A percentile compares a stretch with the other conserved stretches of the same genome.
Evolutionary conservation across 2,797 vertebrate genomes (phyloP).

Genomic region (Benthosema pterotum): DNA sequence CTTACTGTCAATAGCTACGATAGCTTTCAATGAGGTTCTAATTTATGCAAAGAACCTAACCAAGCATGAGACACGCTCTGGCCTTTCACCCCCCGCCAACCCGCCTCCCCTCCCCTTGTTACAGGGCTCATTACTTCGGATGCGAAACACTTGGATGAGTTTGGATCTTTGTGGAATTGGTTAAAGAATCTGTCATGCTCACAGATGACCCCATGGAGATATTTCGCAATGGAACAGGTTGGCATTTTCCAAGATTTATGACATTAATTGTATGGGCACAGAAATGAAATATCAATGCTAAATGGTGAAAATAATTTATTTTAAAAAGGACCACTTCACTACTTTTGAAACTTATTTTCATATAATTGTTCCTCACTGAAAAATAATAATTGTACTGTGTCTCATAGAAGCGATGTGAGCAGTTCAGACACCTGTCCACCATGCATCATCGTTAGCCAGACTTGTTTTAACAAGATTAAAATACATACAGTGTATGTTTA

Average conservation of each 20-base stretch:
- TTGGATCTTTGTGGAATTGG: constrained; percentile 32
- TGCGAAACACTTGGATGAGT: constrained; percentile 29
- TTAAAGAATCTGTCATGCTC: constrained; percentile 34
- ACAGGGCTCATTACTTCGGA: constrained; percentile 51
- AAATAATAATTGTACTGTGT: too few relatives aligned
- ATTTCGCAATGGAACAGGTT: constrained; percentile 23
- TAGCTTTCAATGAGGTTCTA: constrained; percentile 17
- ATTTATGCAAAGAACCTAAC: constrained; percentile 36
- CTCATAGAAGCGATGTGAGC: too few relatives aligned
- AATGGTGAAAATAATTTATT: too few relatives aligned
- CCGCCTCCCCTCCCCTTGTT: too few relatives aligned
- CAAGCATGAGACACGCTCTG: constrained; percentile 42
- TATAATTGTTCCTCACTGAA: too few relatives aligned
- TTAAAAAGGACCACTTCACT: too few relatives aligned
- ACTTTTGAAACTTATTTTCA: too few relatives aligned
- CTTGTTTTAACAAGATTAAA: too few relatives aligned
- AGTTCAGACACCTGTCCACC: too few relatives aligned
- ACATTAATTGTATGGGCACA: not conserved
- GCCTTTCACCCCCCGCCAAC: constrained; percentile 51
- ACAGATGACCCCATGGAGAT: not conserved
- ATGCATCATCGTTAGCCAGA: too few relatives aligned
- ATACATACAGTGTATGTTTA: too few relatives aligned
- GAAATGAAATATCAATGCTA: not conserved
- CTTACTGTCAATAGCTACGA: not conserved
- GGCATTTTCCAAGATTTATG: constrained; percentile 21